Evolutionary conservation across 2,113 vertebrate species (phyloP).

Genomic region (Pseudopipra pipra): DNA sequence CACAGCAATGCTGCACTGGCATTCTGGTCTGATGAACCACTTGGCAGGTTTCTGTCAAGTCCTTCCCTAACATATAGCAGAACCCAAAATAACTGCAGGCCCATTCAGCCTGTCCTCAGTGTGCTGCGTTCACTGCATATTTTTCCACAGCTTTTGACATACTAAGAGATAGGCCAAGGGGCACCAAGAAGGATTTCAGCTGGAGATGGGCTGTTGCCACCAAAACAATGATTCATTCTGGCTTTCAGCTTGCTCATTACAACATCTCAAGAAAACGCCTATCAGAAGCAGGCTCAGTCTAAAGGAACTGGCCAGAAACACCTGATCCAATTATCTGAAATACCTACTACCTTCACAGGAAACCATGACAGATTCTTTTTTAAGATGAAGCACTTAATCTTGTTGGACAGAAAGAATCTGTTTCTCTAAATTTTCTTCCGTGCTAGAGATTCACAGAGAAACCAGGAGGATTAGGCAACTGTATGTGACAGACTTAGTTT

Average conservation of each 20-base stretch:
- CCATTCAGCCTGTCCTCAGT: background rate
- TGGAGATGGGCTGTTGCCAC: background rate
- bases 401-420: background rate
- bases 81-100: background rate
- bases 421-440: background rate
- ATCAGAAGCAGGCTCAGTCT: background rate
- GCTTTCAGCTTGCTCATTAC: background rate
- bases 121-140: background rate
- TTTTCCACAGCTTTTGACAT: conserved; percentile 4
- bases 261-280: background rate
- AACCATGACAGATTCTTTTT: background rate
- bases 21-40: background rate
- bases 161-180: background rate
- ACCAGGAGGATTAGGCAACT: background rate
- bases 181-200: background rate
- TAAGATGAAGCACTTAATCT: background rate
- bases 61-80: background rate
- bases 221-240: background rate
- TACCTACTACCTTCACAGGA: background rate
- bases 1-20: background rate
- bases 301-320: background rate
- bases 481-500: background rate
- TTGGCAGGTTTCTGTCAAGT: background rate
- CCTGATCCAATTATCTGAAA: background rate
- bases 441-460: background rate